These are phyloP conservation scores for Rhopalosiphum maidis DNA, from an alignment of 1,140 invertebrate species.

Conservation along the genomic window DNA sequence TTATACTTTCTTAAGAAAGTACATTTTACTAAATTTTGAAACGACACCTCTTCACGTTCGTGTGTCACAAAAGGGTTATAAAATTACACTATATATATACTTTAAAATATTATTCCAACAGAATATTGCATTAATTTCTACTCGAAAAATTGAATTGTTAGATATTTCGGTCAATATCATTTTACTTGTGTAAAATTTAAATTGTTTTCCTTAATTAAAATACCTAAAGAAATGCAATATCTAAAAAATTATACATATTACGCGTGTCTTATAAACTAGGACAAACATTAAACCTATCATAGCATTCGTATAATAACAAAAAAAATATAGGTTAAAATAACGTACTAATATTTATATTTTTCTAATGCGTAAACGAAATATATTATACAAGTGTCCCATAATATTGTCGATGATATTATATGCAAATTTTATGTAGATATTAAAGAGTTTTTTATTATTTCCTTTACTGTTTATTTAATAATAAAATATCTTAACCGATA, in stretches of 20 bases:
- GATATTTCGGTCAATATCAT: not conserved
- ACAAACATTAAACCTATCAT: not conserved
- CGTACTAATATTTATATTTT: not conserved
- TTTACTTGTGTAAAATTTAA: not conserved
- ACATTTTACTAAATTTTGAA: not conserved
- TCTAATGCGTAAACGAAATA: not conserved
- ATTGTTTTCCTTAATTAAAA: not conserved
- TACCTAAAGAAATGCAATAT: not conserved
- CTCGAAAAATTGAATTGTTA: not conserved
- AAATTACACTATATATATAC: not conserved
- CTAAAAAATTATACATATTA: not conserved
- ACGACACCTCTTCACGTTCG: not conserved
- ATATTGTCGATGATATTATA: not conserved
- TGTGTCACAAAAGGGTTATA: not conserved
- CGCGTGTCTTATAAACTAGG: not conserved
- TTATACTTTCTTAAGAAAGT: not conserved
- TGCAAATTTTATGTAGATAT: not conserved
- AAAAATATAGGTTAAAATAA: not conserved
- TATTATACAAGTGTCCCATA: not conserved
- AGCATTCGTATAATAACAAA: not conserved
- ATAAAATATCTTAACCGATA: not conserved
- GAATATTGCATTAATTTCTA: too few relatives aligned
- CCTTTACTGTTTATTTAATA: not conserved
- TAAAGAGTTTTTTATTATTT: not conserved
- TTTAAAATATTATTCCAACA: too few relatives aligned